These are phyloP conservation scores for Remorina albescens DNA, from an alignment of 2,797 vertebrate genomes.

Conservation along the genomic window DNA sequence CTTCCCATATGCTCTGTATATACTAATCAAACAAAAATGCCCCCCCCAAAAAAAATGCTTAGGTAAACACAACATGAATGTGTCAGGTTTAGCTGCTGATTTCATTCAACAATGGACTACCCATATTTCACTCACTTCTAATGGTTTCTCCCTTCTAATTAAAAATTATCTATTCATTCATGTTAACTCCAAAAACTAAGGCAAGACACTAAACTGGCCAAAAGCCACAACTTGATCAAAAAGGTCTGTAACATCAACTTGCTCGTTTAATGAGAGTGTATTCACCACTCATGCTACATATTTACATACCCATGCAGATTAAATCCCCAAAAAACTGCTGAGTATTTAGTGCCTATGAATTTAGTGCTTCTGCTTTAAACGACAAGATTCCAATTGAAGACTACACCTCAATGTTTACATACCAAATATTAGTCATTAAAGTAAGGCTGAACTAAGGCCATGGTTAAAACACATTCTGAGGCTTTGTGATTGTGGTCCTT, in stretches of 20 bases:
- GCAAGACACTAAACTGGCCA: background rate
- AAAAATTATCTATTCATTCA: too few species aligned
- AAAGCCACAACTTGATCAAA: conserved; percentile 29
- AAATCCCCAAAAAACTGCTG: conserved; percentile 26
- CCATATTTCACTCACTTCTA: too few species aligned
- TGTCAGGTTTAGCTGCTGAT: too few species aligned
- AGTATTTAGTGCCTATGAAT: conserved; percentile 2
- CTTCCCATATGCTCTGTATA: too few species aligned
- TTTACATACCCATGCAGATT: conserved; percentile 41
- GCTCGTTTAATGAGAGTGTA: conserved; percentile 27
- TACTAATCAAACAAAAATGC: too few species aligned
- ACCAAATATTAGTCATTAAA: too few species aligned
- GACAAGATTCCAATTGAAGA: background rate
- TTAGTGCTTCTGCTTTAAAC: background rate
- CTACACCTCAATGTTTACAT: conserved; percentile 5
- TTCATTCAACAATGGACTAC: too few species aligned
- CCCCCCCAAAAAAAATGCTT: background rate
- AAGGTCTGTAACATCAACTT: conserved; percentile 25
- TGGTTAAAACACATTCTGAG: conserved; percentile 5
- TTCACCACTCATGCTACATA: conserved; percentile 10
- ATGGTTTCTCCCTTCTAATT: too few species aligned
- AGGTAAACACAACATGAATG: too few species aligned
- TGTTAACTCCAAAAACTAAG: too few species aligned
- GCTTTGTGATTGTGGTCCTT: conserved; percentile 1
- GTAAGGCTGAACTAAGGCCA: background rate